Evolutionary conservation across 2,888 invertebrate genomes (phyloP).

Genomic region (Oxycera nigricornis): DNA sequence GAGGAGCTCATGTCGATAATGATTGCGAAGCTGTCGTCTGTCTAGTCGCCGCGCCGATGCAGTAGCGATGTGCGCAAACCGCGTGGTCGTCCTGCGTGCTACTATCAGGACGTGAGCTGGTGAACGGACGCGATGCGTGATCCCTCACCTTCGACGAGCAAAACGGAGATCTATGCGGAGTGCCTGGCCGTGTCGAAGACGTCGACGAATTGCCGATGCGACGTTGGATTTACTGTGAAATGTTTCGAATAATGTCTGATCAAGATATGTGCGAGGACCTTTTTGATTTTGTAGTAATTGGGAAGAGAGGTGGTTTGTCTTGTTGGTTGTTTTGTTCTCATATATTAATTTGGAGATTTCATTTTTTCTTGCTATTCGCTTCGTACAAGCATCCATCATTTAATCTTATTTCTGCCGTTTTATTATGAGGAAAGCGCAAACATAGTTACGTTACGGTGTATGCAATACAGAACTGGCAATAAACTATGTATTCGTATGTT

Average conservation of each 20-base stretch:
- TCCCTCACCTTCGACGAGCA: constrained; percentile 1
- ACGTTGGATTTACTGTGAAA: constrained; percentile 51
- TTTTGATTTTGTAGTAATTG: constrained; percentile 42
- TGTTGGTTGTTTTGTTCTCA: neutral
- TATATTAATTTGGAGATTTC: neutral
- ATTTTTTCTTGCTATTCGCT: constrained; percentile 3
- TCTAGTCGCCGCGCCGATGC: neutral
- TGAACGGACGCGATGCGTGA: neutral
- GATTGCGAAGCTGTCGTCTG: neutral
- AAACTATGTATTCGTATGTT: neutral
- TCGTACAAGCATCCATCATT: neutral
- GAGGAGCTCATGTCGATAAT: constrained; percentile 55
- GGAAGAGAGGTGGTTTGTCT: constrained; percentile 8
- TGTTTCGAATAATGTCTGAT: constrained; percentile 51
- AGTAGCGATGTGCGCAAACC: neutral
- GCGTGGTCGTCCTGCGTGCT: neutral
- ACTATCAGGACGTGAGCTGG: neutral
- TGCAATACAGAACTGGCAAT: neutral
- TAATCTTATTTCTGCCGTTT: neutral
- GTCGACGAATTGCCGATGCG: constrained; percentile 41
- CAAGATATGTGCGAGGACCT: constrained; percentile 49
- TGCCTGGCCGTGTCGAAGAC: constrained; percentile 27
- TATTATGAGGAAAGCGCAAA: neutral
- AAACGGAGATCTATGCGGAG: constrained; percentile 23
- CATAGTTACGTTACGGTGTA: no score